phyloP scores from a whole-genome alignment of 2,888 invertebrate species.

The Tanypteryx hageni region DNA sequence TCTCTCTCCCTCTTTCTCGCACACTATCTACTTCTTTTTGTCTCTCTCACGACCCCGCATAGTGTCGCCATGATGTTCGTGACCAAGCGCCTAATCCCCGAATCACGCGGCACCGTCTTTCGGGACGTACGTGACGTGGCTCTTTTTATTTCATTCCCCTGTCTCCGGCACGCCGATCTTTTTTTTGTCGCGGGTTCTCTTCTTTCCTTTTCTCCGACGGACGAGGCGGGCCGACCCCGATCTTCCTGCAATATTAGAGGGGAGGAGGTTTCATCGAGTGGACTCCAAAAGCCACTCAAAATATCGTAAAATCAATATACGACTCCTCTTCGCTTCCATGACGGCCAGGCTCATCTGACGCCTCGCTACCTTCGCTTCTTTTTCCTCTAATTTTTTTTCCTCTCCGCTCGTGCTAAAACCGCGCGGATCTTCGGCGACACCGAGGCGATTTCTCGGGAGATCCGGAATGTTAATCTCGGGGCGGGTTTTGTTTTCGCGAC shows the following conservation, averaged over 20 bases:
- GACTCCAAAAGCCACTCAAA: constrained; percentile 13
- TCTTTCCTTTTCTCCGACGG: neutral
- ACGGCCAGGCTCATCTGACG: neutral
- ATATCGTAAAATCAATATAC: constrained; percentile 35
- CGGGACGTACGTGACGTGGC: constrained; percentile 10
- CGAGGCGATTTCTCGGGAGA: neutral
- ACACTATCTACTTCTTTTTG: neutral
- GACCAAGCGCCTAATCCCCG: constrained; percentile 16
- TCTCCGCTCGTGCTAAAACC: neutral
- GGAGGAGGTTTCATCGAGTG: neutral
- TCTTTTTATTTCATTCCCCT: constrained; percentile 9
- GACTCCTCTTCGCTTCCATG: neutral
- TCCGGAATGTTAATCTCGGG: constrained; percentile 1
- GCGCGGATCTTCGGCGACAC: neutral
- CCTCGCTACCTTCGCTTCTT: neutral
- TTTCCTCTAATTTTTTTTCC: neutral
- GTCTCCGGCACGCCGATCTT: neutral
- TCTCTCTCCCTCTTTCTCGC: neutral
- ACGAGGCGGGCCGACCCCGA: neutral
- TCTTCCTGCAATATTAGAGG: neutral
- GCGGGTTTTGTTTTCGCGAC: neutral
- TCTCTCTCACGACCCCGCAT: neutral
- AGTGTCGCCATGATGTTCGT: neutral
- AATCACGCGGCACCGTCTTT: neutral
- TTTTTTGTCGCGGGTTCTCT: neutral